Base-by-base conservation (phyloP, 2,888 invertebrate genomes). In the Sinotaia quadrata region DNA sequence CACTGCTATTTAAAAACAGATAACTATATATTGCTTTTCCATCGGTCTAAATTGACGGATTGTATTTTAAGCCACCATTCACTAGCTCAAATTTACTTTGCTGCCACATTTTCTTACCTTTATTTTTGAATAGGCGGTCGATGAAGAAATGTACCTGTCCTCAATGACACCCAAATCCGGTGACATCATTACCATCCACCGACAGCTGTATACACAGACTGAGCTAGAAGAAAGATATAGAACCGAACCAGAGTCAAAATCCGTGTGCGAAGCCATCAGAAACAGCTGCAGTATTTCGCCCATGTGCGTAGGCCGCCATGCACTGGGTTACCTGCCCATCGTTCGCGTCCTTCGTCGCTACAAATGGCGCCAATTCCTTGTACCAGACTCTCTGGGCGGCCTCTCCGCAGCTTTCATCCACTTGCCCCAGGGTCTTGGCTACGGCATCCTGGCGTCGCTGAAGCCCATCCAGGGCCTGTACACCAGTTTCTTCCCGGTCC, bases 401-500 rank as follows among this genome's bases (percentile, higher is more conserved):
- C 63, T 85, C 12, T 82, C 84, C 12, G 79, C 78, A 24, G 83
- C 81, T 15, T 83, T 84, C 68, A 78, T 86, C 70, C 84, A 84
- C 66, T 76, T 85, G 49, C 84, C 84, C 5, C 85, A 84, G 69
- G 82, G 82, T 15, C 79, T 83, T 68, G 83, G 80, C 15, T 83
- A 81, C 65, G 83, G 83, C n/a, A 67, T 81, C 29, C 77, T 84
- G 27, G 78, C 84, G 18, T 78, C 78, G 15, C 74, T 85, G 24
- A 70, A 75, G 4, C 82, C 84, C 24, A 71, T 80, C 7, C 67
- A 79, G 54, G 85, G 85, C 0, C 76, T 85, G 31, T 84, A 84
- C 72, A 74, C 78, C 1, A 79, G 83, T 3, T 78, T 85, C 75
- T 85, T 82, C 68, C 81, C 83, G 2, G 78, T 82, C n/a, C 41